A percentile compares a stretch with the other conserved stretches of the same genome.
phyloP scores from a whole-genome alignment of 2,797 vertebrate genomes.

The Remorina albescens region DNA sequence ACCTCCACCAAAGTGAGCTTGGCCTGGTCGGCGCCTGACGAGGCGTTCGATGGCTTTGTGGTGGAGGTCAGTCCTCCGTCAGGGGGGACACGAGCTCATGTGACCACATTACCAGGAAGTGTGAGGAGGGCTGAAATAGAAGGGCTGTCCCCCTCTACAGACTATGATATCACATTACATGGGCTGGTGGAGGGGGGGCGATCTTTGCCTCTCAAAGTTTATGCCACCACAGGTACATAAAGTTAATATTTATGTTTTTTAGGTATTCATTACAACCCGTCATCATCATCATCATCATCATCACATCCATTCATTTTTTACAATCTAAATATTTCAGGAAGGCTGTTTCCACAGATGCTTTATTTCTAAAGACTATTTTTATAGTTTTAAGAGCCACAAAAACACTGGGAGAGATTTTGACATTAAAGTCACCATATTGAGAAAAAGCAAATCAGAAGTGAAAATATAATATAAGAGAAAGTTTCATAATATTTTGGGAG shows the following conservation, averaged over 20 bases:
- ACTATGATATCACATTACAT: conserved; percentile 77
- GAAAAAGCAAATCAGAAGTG: not conserved
- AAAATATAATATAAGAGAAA: not conserved
- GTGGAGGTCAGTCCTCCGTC: conserved; percentile 74
- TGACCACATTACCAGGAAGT: conserved; percentile 74
- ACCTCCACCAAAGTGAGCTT: conserved; percentile 67
- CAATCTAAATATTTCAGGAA: conserved; percentile 14
- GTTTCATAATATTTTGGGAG: not conserved
- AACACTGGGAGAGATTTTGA: not conserved
- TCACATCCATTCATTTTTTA: conserved; percentile 13
- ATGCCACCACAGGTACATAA: conserved; percentile 84
- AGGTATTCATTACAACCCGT: conserved; percentile 31
- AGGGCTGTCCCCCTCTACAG: conserved; percentile 75
- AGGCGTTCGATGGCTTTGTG: conserved; percentile 79
- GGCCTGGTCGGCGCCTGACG: conserved; percentile 75
- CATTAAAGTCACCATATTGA: not conserved
- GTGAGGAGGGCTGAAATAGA: conserved; percentile 73
- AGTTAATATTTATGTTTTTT: conserved; percentile 29
- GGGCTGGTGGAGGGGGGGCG: conserved; percentile 76
- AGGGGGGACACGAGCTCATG: conserved; percentile 47
- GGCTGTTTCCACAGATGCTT: conserved; percentile 23
- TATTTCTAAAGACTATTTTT: not conserved
- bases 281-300: conserved; percentile 7
- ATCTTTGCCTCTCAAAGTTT: conserved; percentile 76
- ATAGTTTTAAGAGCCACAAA: conserved; percentile 6